Conservation (phyloP, 2,888 invertebrate species). For the Parochlus steinenii region DNA sequence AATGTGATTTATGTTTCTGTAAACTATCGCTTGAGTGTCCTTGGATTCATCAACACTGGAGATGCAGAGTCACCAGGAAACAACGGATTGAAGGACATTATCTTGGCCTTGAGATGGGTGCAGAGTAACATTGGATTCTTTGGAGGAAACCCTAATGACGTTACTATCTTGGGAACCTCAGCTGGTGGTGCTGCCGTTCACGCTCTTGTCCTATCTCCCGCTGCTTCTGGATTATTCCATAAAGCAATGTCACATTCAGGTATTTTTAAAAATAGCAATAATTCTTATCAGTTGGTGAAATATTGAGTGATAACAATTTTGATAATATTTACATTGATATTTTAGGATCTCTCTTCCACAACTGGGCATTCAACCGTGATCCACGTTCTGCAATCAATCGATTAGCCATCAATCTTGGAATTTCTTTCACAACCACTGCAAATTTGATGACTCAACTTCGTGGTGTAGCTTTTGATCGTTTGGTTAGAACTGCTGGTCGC, state of each 20-base stretch:
- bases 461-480: not conserved
- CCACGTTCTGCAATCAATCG: not conserved
- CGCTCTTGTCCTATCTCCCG: constrained; percentile 7
- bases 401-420: not conserved
- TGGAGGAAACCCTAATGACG: constrained; percentile 10
- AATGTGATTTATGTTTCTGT: constrained; percentile 7
- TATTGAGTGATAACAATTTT: too few species aligned
- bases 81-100: constrained; percentile 9
- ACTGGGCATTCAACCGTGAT: constrained; percentile 1
- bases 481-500: not conserved
- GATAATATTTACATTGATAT: too few species aligned
- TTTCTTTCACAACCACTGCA: not conserved
- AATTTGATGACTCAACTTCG: constrained; percentile 7
- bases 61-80: constrained; percentile 9
- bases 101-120: constrained; percentile 9
- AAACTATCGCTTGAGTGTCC: constrained; percentile 8
- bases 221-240: constrained; percentile 9
- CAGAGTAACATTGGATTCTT: constrained; percentile 8
- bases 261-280: too few species aligned
- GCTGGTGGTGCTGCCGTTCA: too few species aligned
- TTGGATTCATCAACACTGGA: constrained; percentile 10
- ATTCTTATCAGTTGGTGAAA: too few species aligned
- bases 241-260: constrained; percentile 8
- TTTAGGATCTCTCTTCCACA: constrained; percentile 8
- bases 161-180: constrained; percentile 7